phyloP scores from a whole-genome alignment of 2,888 invertebrate genomes.

The Coenonympha arcania region DNA sequence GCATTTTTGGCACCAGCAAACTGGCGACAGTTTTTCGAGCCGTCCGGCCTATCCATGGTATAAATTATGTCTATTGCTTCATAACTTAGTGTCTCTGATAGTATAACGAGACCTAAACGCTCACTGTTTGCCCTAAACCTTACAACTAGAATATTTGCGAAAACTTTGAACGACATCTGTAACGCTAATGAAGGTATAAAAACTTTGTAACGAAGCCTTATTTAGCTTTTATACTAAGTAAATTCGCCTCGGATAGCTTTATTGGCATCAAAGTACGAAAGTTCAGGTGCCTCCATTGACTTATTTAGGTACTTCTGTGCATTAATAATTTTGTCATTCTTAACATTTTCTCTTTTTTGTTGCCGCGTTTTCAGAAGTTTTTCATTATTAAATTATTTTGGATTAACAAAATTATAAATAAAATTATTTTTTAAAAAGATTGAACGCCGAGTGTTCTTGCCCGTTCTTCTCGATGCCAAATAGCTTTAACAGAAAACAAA shows the following conservation, averaged over 20 bases:
- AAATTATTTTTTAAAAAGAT: too few relatives aligned
- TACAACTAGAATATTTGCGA: background rate
- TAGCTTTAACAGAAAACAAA: too few relatives aligned
- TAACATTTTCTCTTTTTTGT: background rate
- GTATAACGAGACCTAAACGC: background rate
- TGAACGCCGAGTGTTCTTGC: too few relatives aligned
- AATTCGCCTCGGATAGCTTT: constrained; percentile 11
- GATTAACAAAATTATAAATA: too few relatives aligned
- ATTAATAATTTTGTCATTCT: constrained; percentile 1
- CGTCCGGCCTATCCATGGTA: too few relatives aligned
- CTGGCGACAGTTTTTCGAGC: too few relatives aligned
- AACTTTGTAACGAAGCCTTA: constrained; percentile 17
- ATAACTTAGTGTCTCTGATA: too few relatives aligned
- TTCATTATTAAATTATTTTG: background rate
- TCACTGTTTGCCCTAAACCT: background rate
- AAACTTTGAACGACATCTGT: constrained; percentile 18
- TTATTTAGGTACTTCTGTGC: background rate
- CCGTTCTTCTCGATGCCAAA: too few relatives aligned
- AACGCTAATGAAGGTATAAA: constrained; percentile 26
- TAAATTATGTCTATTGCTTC: too few relatives aligned
- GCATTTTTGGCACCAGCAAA: too few relatives aligned
- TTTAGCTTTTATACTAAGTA: constrained; percentile 12
- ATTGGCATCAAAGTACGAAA: constrained; percentile 9
- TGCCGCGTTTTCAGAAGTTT: background rate
- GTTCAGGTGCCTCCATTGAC: background rate